phyloP scores from a whole-genome alignment of 2,888 invertebrate species.

The Cyclophora punctaria region DNA sequence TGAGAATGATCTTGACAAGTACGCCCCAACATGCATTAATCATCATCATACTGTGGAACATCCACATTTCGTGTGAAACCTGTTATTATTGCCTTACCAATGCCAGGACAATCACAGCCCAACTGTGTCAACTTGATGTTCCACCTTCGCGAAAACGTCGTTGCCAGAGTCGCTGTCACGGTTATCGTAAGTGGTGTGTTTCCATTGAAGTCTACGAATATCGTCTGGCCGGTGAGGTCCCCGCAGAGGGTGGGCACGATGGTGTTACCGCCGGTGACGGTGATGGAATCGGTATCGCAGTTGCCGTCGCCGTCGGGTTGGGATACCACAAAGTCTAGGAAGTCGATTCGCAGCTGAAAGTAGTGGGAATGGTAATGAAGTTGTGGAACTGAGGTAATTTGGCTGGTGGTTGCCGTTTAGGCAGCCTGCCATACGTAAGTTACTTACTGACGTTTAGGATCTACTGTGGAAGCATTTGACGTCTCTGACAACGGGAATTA shows the following conservation, averaged over 20 bases:
- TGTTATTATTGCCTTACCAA: conserved; percentile 59
- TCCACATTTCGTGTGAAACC: background rate
- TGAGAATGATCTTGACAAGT: no score
- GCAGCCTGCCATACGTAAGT: no score
- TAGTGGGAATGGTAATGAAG: background rate
- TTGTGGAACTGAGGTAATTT: no score
- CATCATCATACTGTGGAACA: no score
- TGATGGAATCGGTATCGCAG: conserved; percentile 81
- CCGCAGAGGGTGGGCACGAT: conserved; percentile 84
- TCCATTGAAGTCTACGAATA: conserved; percentile 84
- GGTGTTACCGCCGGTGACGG: conserved; percentile 81
- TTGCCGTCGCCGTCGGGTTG: conserved; percentile 84
- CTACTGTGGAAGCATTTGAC: no score
- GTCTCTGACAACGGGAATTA: no score
- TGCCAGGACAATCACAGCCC: conserved; percentile 80
- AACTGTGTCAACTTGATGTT: conserved; percentile 84
- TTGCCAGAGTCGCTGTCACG: conserved; percentile 77
- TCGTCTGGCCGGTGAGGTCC: conserved; percentile 85
- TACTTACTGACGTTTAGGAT: no score
- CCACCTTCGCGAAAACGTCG: conserved; percentile 81
- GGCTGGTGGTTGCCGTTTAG: no score
- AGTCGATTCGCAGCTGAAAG: conserved; percentile 82
- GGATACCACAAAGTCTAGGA: conserved; percentile 80
- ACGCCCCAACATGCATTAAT: no score
- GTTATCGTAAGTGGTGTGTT: conserved; percentile 80